Percentiles rank a stretch among this genome's conserved stretches.
These are phyloP conservation scores for Caenorhabditis sp. DNA, from an alignment of 2,888 invertebrate genomes.

Conservation along the genomic window DNA sequence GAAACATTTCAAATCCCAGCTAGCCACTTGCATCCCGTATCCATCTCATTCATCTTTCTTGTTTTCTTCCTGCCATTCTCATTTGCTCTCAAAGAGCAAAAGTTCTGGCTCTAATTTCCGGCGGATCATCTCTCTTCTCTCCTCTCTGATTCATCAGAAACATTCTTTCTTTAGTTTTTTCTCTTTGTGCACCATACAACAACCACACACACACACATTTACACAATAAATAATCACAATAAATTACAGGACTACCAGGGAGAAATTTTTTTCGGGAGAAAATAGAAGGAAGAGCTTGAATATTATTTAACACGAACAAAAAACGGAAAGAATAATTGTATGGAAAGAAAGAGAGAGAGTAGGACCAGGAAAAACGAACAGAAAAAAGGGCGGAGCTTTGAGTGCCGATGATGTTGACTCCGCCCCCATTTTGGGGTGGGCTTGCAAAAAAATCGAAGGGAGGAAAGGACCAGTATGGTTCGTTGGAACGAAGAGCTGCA, in stretches of 20 bases:
- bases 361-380: conserved; percentile 44
- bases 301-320: conserved; percentile 35
- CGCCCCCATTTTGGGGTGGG: conserved; percentile 34
- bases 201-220: conserved; percentile 36
- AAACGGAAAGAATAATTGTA: not conserved
- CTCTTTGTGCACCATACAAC: conserved; percentile 21
- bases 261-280: not conserved
- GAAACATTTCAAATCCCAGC: not conserved
- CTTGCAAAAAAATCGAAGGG: conserved; percentile 18
- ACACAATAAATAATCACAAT: conserved; percentile 58
- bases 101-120: conserved; percentile 59
- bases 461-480: conserved; percentile 49
- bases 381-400: conserved; percentile 30
- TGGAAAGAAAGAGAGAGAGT: conserved; percentile 32
- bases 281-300: not conserved
- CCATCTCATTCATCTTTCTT: conserved; percentile 23
- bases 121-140: conserved; percentile 32
- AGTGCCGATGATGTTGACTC: conserved; percentile 41
- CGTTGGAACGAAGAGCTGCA: conserved; percentile 2
- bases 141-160: conserved; percentile 56
- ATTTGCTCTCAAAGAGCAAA: conserved; percentile 30
- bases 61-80: conserved; percentile 4
- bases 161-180: conserved; percentile 20
- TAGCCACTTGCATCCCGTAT: conserved; percentile 36
- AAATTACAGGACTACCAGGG: conserved; percentile 45